A percentile compares a stretch with the other conserved stretches of the same genome.
phyloP scores from a whole-genome alignment of 2,113 vertebrate genomes.

The Lipophrys pholis region DNA sequence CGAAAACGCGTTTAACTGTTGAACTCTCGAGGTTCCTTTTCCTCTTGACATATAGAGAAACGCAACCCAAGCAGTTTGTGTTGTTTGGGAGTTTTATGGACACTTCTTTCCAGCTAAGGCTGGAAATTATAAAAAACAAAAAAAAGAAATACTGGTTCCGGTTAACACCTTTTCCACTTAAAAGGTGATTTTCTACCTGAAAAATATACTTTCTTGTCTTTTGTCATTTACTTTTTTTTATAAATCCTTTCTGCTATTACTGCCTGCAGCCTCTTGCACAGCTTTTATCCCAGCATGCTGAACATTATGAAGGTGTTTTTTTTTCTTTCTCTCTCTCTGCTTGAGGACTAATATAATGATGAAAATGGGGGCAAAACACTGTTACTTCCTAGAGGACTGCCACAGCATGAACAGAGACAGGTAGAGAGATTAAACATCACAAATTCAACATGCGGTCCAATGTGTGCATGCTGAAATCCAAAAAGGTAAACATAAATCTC shows the following conservation, averaged over 20 bases:
- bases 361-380: neutral
- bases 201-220: neutral
- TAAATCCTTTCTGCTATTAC: neutral
- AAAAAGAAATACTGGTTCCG: neutral
- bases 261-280: neutral
- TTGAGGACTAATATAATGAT: neutral
- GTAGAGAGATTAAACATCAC: conserved; percentile 38
- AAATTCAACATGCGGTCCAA: conserved; percentile 1
- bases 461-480: neutral
- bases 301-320: neutral
- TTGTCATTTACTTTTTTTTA: neutral
- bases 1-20: too few species aligned
- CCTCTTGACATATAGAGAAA: too few species aligned
- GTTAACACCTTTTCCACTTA: neutral
- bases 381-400: neutral
- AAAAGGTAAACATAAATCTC: too few species aligned
- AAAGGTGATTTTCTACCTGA: neutral
- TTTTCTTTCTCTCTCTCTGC: neutral
- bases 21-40: too few species aligned
- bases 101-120: too few species aligned
- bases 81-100: too few species aligned
- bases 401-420: neutral
- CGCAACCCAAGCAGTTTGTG: too few species aligned
- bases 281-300: neutral
- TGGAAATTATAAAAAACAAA: neutral